Percentiles rank a stretch among this genome's conserved stretches.
Conservation (phyloP, 2,113 vertebrate genomes). For the Phasianus colchicus region DNA sequence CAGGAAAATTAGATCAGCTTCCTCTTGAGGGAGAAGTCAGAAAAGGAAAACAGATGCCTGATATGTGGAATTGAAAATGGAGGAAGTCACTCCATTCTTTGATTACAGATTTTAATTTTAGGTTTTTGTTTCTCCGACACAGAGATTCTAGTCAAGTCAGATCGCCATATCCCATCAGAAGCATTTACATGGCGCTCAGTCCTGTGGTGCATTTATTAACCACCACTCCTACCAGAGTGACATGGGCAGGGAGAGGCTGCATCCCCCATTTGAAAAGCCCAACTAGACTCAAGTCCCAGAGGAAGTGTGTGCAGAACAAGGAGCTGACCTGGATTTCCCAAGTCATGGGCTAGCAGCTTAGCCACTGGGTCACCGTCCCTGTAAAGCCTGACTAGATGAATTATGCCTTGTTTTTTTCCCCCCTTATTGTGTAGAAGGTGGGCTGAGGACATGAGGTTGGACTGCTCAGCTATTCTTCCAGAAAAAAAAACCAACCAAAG, state of each 20-base stretch:
- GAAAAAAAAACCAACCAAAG: background rate
- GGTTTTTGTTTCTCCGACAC: background rate
- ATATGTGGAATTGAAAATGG: background rate
- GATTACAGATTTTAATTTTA: slow-evolving; percentile 12
- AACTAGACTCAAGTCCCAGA: background rate
- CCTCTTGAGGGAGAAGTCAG: slow-evolving; percentile 16
- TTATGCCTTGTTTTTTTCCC: accelerated
- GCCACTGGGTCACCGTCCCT: background rate
- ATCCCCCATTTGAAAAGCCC: background rate
- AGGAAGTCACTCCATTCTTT: slow-evolving; percentile 22
- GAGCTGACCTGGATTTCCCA: background rate
- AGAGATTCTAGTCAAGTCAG: background rate
- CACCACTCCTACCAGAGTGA: background rate
- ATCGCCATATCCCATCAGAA: accelerated
- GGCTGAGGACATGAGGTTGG: background rate
- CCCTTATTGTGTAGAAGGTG: background rate
- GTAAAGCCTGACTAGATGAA: background rate
- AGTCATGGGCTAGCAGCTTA: background rate
- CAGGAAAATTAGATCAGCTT: slow-evolving; percentile 59
- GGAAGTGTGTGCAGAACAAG: background rate
- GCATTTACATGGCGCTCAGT: background rate
- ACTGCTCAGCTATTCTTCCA: background rate
- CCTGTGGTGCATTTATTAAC: background rate
- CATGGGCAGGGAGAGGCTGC: background rate
- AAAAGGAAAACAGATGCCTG: slow-evolving; percentile 25